A percentile compares a stretch with the other conserved stretches of the same genome.
Conservation (phyloP, 1,140 invertebrate genomes). For the Drosophila obscura region DNA sequence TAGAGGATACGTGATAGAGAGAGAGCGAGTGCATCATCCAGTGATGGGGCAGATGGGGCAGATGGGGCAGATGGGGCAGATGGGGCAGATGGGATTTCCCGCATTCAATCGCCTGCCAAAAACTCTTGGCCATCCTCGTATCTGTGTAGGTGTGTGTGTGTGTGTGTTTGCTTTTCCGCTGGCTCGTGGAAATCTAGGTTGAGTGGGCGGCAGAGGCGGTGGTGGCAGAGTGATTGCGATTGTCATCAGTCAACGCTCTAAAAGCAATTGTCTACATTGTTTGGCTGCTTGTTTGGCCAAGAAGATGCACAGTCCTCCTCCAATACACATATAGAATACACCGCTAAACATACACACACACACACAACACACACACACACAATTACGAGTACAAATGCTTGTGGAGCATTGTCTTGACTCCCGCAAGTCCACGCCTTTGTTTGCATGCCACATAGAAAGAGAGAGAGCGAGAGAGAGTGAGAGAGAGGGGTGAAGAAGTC, state of each 20-base stretch:
- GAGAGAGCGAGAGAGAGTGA: too few relatives aligned
- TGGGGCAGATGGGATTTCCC: conserved; percentile 1
- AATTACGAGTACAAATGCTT: conserved; percentile 10
- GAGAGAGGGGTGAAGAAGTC: not conserved
- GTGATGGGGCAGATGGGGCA: not conserved
- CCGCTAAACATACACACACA: conserved; percentile 13
- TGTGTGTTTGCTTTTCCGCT: conserved; percentile 63
- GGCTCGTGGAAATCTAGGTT: conserved; percentile 73
- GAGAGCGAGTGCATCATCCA: conserved; percentile 5
- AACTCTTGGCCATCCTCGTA: conserved; percentile 20
- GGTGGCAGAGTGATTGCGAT: conserved; percentile 77
- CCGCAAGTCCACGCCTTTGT: conserved; percentile 62
- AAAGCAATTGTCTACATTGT: conserved; percentile 83
- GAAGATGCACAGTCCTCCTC: conserved; percentile 68
- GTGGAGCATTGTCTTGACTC: conserved; percentile 64
- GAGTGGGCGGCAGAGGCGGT: conserved; percentile 55
- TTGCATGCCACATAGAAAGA: conserved; percentile 51
- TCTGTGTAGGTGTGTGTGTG: conserved; percentile 1
- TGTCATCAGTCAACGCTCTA: conserved; percentile 82
- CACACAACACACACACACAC: conserved; percentile 19
- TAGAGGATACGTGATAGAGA: conserved; percentile 13
- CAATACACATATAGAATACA: conserved; percentile 11
- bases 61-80: too few relatives aligned
- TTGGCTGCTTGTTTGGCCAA: conserved; percentile 77
- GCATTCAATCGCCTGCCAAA: conserved; percentile 23